Conservation (phyloP, 2,113 vertebrate species). For the Sander lucioperca region DNA sequence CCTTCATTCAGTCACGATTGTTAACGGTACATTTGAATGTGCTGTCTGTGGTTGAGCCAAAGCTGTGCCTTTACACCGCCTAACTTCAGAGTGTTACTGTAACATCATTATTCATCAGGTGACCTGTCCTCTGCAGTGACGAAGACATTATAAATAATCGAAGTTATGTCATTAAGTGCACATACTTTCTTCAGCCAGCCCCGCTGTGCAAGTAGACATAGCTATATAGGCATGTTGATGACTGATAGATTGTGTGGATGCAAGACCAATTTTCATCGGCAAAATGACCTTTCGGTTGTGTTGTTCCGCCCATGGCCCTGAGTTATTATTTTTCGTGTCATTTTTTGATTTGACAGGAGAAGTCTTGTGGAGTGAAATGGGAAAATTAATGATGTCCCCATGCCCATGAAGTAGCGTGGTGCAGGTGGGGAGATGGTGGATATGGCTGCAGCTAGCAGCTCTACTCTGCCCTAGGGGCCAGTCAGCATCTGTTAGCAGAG, state of each 20-base stretch:
- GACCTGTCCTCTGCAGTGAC: conserved; percentile 60
- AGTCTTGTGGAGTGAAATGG: conserved; percentile 60
- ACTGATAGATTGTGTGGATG: conserved; percentile 65
- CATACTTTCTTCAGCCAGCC: conserved; percentile 35
- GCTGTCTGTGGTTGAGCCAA: conserved; percentile 34
- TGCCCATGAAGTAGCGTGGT: conserved; percentile 25
- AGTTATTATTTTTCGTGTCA: conserved; percentile 71
- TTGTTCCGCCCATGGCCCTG: conserved; percentile 38
- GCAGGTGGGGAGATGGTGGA: conserved; percentile 60
- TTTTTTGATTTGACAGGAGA: conserved; percentile 69
- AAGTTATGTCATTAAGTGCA: conserved; percentile 56
- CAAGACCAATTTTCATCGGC: conserved; percentile 60
- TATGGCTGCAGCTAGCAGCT: conserved; percentile 41
- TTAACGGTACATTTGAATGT: conserved; percentile 57
- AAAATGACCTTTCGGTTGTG: conserved; percentile 69
- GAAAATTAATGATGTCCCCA: conserved; percentile 73
- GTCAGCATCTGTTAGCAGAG: conserved; percentile 67
- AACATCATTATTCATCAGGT: conserved; percentile 66
- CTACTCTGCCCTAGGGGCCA: conserved; percentile 56
- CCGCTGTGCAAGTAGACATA: conserved; percentile 42
- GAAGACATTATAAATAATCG: conserved; percentile 65
- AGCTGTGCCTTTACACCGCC: conserved; percentile 21
- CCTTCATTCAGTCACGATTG: conserved; percentile 77
- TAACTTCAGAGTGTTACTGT: conserved; percentile 33
- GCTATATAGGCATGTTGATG: conserved; percentile 56